Conservation (phyloP, 2,113 vertebrate species). For the Myrmecobius fasciatus region DNA sequence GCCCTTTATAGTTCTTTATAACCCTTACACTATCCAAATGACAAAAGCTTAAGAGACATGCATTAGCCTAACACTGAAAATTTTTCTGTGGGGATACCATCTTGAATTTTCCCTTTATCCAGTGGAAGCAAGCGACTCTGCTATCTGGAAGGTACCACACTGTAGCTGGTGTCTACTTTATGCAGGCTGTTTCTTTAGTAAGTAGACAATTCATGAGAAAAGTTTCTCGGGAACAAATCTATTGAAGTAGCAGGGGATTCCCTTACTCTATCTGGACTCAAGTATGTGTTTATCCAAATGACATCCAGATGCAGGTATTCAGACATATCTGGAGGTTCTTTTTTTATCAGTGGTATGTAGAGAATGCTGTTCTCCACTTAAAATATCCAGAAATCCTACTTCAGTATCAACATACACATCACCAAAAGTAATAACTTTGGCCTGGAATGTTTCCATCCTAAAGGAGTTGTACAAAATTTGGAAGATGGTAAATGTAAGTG, state of each 20-base stretch:
- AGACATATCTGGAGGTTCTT: conserved; percentile 65
- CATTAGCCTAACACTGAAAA: not conserved
- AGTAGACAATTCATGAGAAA: conserved; percentile 47
- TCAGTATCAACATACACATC: conserved; percentile 36
- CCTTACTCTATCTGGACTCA: conserved; percentile 52
- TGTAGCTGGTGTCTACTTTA: not conserved
- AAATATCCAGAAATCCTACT: conserved; percentile 63
- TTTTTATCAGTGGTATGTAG: conserved; percentile 75
- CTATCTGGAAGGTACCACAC: not conserved
- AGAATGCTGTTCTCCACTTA: conserved; percentile 69
- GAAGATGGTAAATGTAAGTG: conserved; percentile 32
- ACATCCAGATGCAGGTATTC: conserved; percentile 61
- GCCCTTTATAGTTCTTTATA: not conserved
- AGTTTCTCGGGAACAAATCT: conserved; percentile 50
- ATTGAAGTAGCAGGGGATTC: conserved; percentile 45
- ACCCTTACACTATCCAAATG: not conserved
- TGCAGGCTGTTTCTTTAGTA: not conserved
- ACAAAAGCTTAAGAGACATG: not conserved
- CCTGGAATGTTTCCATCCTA: conserved; percentile 34
- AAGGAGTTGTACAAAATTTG: conserved; percentile 26
- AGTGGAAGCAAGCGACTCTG: not conserved
- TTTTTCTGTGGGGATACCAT: not conserved
- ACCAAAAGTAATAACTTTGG: conserved; percentile 15
- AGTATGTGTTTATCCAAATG: conserved; percentile 74
- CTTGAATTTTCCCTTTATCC: not conserved